Evolutionary conservation across 2,113 vertebrate species (phyloP).

Genomic region (Nibea albiflora): DNA sequence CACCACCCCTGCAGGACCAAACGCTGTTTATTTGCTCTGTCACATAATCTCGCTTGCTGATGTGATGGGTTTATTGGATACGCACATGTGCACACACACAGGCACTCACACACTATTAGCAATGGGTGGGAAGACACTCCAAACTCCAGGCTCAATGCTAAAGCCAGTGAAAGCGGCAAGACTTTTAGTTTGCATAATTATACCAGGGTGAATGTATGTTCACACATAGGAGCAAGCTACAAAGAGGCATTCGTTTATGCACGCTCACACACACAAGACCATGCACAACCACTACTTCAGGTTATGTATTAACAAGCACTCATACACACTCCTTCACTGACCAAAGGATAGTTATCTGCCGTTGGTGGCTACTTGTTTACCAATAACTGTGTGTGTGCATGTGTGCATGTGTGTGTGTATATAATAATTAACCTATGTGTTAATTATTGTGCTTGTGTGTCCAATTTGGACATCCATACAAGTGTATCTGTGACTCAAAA

Average conservation of each 20-base stretch:
- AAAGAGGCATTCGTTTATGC: conserved; percentile 25
- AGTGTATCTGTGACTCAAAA: conserved; percentile 13
- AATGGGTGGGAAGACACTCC: conserved; percentile 49
- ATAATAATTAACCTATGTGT: neutral
- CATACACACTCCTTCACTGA: neutral
- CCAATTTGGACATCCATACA: neutral
- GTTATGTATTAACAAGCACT: conserved; percentile 4
- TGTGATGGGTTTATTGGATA: conserved; percentile 50
- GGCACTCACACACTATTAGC: conserved; percentile 6
- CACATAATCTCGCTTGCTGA: conserved; percentile 56
- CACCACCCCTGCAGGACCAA: conserved; percentile 32
- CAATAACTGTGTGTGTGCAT: neutral
- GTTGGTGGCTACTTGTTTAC: neutral
- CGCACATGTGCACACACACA: neutral
- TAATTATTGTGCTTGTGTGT: neutral
- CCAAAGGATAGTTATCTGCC: conserved; percentile 20
- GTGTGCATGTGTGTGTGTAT: neutral
- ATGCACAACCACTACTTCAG: conserved; percentile 1
- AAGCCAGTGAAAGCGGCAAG: conserved; percentile 45
- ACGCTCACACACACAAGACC: conserved; percentile 8
- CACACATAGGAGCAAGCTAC: neutral
- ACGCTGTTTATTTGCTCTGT: conserved; percentile 52
- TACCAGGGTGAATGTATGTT: conserved; percentile 42
- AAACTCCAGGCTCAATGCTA: conserved; percentile 47
- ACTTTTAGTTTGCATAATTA: conserved; percentile 68